Base-by-base conservation (phyloP, 1,140 invertebrate species). In the Orussus abietinus region DNA sequence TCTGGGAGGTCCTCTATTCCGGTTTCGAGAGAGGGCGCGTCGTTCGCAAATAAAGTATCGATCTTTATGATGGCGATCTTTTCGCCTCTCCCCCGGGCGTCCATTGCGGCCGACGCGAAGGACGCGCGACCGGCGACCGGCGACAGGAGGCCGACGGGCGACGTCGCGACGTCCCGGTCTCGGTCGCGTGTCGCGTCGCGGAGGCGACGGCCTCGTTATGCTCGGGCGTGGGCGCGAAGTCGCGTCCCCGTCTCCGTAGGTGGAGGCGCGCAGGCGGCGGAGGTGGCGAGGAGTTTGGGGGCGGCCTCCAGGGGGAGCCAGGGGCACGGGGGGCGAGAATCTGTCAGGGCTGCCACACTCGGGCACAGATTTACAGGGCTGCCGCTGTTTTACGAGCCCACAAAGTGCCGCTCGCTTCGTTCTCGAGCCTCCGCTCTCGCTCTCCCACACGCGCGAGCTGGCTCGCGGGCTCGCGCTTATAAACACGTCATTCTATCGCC, bases 381-480 rank as follows among this genome's bases (percentile, higher is more conserved):
- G 59, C 34, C 54, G 64, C 49, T 68, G 58, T 69, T 71, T 71
- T 68, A 69, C 64, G 68, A 68, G 49, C 51, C 63, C 61, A 55
- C 68, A 66, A 71, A 71, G 65, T 69, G 62, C 62, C 62, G 59
- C 60, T 51, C 61, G 57, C 49, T 36, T 51, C 22, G 35, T 14
- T 26, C 38, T 20, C 33, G 39, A 19, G 31, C 41, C 38, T 32
- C 29, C 32, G 14, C 14, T 33, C 51, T 28, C 30, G 13, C 15
- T 19, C 13, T 49, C 45, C 47, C 48, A 48, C 46, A 44, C 45
- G 30, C 53, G 49, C 39, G 34, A n/a, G n/a, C n/a, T n/a, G n/a
- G n/a, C 7, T 32, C 48, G 37, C 29, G 31, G 14, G 31, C 38
- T 22, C 48, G 47, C 55, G 53, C 59, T 65, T 66, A 69, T 66